A percentile compares a stretch with the other conserved stretches of the same genome.
Evolutionary conservation across 2,113 vertebrate genomes (phyloP).

Genomic region (Maccullochella peelii): DNA sequence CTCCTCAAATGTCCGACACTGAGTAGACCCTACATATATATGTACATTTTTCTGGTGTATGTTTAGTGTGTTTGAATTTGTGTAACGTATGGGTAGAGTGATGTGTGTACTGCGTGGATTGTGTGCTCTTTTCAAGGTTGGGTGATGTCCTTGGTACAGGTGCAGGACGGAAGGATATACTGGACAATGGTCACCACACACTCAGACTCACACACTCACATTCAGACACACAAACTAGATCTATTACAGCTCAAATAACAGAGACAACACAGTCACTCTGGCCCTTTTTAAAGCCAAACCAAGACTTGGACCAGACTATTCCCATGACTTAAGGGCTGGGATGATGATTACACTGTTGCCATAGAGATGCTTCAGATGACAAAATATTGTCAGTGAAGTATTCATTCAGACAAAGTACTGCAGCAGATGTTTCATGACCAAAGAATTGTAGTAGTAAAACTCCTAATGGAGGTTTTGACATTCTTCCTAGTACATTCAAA

Average conservation of each 20-base stretch:
- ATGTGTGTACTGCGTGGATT: conserved; percentile 13
- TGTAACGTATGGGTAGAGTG: conserved; percentile 1
- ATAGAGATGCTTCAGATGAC: conserved; percentile 71
- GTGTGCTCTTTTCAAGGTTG: conserved; percentile 29
- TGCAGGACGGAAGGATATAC: conserved; percentile 65
- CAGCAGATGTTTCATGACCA: conserved; percentile 72
- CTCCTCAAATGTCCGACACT: conserved; percentile 51
- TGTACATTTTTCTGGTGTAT: background rate
- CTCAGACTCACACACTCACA: conserved; percentile 24
- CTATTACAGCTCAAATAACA: conserved; percentile 60
- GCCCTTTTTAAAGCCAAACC: conserved; percentile 69
- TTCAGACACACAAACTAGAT: conserved; percentile 36
- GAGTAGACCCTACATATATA: conserved; percentile 12
- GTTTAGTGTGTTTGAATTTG: conserved; percentile 19
- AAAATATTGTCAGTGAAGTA: conserved; percentile 79
- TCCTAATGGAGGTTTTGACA: conserved; percentile 57
- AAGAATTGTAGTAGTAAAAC: conserved; percentile 67
- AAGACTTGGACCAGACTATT: conserved; percentile 70
- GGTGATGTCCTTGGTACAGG: conserved; percentile 58
- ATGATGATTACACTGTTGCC: conserved; percentile 75
- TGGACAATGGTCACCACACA: conserved; percentile 60
- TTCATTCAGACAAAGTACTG: conserved; percentile 73
- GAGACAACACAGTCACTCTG: conserved; percentile 69
- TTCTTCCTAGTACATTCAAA: conserved; percentile 48
- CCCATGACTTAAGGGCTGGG: conserved; percentile 76